Conservation (phyloP, 1,140 invertebrate species). For the Lasioglossum albipes region DNA sequence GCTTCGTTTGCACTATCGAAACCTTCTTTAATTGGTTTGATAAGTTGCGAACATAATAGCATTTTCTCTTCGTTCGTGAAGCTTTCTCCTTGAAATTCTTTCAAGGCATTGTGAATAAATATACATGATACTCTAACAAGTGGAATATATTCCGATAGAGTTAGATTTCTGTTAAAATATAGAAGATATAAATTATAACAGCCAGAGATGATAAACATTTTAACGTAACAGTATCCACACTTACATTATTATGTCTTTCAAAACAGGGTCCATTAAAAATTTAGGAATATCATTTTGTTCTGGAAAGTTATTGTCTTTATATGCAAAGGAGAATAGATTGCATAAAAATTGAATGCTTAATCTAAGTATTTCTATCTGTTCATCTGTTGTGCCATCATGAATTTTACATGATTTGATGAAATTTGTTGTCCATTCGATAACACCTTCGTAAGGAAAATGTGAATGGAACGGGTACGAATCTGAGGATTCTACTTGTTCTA, state of each 20-base stretch:
- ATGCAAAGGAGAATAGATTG: conserved; percentile 68
- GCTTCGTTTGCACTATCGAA: conserved; percentile 66
- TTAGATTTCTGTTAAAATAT: conserved; percentile 55
- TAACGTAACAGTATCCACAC: conserved; percentile 30
- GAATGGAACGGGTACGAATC: conserved; percentile 42
- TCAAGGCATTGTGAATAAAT: conserved; percentile 68
- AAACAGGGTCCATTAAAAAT: conserved; percentile 50
- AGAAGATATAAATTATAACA: neutral
- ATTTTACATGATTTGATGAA: conserved; percentile 40
- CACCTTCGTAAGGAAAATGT: conserved; percentile 69
- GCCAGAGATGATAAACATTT: conserved; percentile 14
- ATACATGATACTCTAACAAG: conserved; percentile 64
- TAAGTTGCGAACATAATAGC: conserved; percentile 53
- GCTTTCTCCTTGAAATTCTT: conserved; percentile 43
- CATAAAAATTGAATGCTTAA: conserved; percentile 70
- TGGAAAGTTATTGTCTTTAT: conserved; percentile 29
- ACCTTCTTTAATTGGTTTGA: conserved; percentile 62
- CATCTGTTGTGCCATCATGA: conserved; percentile 36
- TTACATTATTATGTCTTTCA: conserved; percentile 68
- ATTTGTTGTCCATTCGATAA: conserved; percentile 61
- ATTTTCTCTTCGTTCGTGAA: conserved; percentile 52
- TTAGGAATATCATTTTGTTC: conserved; percentile 33
- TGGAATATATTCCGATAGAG: conserved; percentile 45
- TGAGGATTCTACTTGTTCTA: neutral
- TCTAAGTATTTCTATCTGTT: conserved; percentile 65